A percentile compares a stretch with the other conserved stretches of the same genome.
Conservation (phyloP, 2,888 invertebrate species). For the Petrolisthes manimaculis region DNA sequence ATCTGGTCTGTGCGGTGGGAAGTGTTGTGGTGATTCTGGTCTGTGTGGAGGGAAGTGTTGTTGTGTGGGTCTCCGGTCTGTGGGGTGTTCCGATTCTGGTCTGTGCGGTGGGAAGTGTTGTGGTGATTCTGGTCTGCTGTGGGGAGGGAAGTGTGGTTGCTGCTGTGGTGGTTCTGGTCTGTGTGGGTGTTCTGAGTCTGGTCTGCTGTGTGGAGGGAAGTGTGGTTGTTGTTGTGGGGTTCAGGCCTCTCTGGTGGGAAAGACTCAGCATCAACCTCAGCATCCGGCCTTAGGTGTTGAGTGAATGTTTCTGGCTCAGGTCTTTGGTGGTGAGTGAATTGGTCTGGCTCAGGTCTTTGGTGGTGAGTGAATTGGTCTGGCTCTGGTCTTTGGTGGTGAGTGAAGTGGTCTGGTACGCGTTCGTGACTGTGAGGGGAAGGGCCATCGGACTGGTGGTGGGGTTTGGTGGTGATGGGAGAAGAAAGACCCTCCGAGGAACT, state of each 20-base stretch:
- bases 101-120: not conserved
- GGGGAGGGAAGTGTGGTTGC: constrained; percentile 13
- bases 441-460: constrained; percentile 19
- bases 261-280: not conserved
- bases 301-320: constrained; percentile 1
- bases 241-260: not conserved
- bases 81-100: not conserved
- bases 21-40: not conserved
- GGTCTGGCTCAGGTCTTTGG: not conserved
- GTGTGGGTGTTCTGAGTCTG: constrained; percentile 24
- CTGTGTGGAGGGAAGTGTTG: not conserved
- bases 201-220: not conserved
- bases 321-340: not conserved
- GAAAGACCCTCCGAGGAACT: not conserved
- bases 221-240: not conserved
- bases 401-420: not conserved
- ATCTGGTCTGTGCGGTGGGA: not conserved
- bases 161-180: not conserved
- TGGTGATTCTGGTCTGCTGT: not conserved
- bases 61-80: no score
- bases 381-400: not conserved
- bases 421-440: constrained; percentile 1
- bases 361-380: not conserved
- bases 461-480: not conserved
- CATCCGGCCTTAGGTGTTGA: not conserved